Evolutionary conservation across 2,113 vertebrate species (phyloP).

Genomic region (Marcusenius ussheri): DNA sequence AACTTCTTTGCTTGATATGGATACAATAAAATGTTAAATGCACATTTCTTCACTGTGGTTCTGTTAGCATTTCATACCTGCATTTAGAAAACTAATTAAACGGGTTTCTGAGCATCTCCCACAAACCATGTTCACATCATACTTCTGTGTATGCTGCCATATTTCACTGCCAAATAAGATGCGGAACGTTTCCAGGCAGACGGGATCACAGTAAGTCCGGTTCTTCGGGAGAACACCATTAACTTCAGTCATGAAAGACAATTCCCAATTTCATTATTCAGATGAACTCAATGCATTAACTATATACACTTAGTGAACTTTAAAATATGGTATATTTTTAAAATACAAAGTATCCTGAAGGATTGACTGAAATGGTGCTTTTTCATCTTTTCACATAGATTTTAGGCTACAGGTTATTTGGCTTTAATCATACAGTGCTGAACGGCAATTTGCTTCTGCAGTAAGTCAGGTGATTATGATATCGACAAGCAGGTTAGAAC

Average conservation of each 20-base stretch:
- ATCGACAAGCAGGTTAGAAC: not conserved
- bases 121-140: not conserved
- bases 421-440: not conserved
- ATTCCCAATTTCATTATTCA: not conserved
- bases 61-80: not conserved
- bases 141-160: not conserved
- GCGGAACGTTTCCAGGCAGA: not conserved
- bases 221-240: not conserved
- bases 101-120: not conserved
- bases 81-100: not conserved
- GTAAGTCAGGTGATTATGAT: not conserved
- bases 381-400: constrained; percentile 18
- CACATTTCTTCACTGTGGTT: not conserved
- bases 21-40: not conserved
- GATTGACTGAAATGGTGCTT: not conserved
- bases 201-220: not conserved
- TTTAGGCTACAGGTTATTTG: not conserved
- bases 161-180: not conserved
- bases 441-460: not conserved
- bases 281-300: not conserved
- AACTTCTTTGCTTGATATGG: not conserved
- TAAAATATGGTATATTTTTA: not conserved
- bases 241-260: not conserved
- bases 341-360: not conserved
- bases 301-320: not conserved